Conservation (phyloP, 1,140 invertebrate genomes). For the Grapholita molesta region DNA sequence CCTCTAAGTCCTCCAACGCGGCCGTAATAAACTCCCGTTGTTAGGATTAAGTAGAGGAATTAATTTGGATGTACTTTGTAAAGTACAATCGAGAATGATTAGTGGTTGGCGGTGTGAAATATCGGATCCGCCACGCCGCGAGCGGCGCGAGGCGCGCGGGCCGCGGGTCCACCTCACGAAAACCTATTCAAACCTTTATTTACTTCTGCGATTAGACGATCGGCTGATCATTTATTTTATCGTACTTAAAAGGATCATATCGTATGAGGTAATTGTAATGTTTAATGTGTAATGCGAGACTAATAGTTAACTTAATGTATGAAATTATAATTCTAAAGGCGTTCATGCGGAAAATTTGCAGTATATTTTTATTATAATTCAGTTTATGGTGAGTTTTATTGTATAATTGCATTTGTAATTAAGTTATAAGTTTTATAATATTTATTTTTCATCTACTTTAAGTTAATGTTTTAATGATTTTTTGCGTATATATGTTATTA, state of each 20-base stretch:
- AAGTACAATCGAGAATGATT: conserved; percentile 64
- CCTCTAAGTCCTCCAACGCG: conserved; percentile 46
- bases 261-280: not conserved
- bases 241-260: too few relatives aligned
- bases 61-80: conserved; percentile 53
- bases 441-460: too few relatives aligned
- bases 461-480: too few relatives aligned
- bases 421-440: not conserved
- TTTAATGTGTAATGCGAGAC: not conserved
- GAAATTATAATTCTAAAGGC: not conserved
- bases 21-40: conserved; percentile 26
- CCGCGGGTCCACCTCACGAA: conserved; percentile 31
- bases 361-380: not conserved
- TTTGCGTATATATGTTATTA: not conserved
- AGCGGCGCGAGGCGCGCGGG: conserved; percentile 56
- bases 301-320: not conserved
- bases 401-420: not conserved
- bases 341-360: not conserved
- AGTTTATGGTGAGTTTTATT: not conserved
- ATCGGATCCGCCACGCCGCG: conserved; percentile 63
- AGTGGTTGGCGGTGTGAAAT: conserved; percentile 63
- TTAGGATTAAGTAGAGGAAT: conserved; percentile 32
- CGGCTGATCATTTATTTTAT: conserved; percentile 18
- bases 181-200: conserved; percentile 19
- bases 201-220: conserved; percentile 12